A percentile compares a stretch with the other conserved stretches of the same genome.
phyloP scores from a whole-genome alignment of 2,113 vertebrate species.

The crab-eating macaque (Macaca fascicularis) region DNA sequence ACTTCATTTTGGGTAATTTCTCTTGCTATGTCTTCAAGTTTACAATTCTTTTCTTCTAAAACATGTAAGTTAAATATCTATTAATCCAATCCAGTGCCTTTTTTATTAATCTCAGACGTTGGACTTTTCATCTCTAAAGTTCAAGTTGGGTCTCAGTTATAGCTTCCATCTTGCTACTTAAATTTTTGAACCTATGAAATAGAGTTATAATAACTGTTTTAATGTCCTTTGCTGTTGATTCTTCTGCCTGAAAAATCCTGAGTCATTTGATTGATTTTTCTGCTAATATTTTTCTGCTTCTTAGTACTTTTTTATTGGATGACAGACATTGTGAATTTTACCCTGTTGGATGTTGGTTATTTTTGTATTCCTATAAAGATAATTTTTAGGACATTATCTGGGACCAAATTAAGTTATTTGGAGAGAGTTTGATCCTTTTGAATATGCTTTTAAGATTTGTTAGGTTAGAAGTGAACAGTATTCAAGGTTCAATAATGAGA shows the following conservation, averaged over 20 bases:
- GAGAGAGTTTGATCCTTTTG: neutral
- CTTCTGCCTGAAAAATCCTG: neutral
- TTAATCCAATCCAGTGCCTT: neutral
- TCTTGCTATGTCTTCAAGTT: neutral
- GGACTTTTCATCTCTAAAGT: neutral
- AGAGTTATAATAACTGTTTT: neutral
- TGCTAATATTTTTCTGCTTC: neutral
- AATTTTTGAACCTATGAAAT: neutral
- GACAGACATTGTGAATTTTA: neutral
- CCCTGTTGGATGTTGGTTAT: neutral
- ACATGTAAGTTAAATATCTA: neutral
- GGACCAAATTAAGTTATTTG: neutral
- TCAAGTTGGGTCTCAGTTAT: neutral
- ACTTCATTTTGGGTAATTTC: neutral
- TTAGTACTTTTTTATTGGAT: neutral
- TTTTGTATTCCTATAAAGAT: conserved; percentile 7
- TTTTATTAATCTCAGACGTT: conserved; percentile 2
- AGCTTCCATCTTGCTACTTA: neutral
- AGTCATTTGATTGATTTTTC: neutral
- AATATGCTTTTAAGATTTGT: neutral
- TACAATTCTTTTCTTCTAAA: neutral
- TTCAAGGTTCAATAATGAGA: neutral
- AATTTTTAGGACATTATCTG: neutral
- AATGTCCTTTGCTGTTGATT: neutral
- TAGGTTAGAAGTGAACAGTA: neutral